Base-by-base conservation (phyloP, 1,140 invertebrate species). In the Thalassaphorura encarpata region DNA sequence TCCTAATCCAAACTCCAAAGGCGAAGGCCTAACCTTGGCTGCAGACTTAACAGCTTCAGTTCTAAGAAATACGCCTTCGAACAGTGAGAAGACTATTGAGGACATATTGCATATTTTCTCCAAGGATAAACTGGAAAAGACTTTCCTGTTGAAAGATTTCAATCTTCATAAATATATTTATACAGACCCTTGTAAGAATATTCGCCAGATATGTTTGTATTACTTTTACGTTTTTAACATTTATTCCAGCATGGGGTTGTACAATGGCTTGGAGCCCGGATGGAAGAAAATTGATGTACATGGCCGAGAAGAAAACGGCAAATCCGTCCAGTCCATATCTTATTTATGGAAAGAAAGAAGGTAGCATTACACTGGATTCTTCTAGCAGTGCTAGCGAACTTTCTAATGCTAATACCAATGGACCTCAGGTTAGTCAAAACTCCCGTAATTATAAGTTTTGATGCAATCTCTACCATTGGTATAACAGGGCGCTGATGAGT, bases 71-170 rank as follows among this genome's bases (percentile, higher is more conserved):
- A n/a, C n/a, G n/a, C n/a, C n/a, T n/a, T n/a, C n/a, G n/a, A n/a
- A n/a, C n/a, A n/a, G n/a, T n/a, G n/a, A n/a, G n/a, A n/a, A n/a
- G n/a, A n/a, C n/a, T n/a, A n/a, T n/a, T n/a, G n/a, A n/a, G n/a
- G n/a, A n/a, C n/a, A n/a, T n/a, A n/a, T n/a, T 87, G 6, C 83
- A 86, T 73, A 78, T 87, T 42, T 87, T 83, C 83, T 73, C 77
- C 55, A 71, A 75, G 36, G 69, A 73, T 11, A 72, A 71, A 28
- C 63, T 83, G 11, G 64, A 75, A 0, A 77, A 80, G 67, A 77
- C 77, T 61, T 79, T 83, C 52, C 82, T 86, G 67, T 71, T 87
- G 6, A 73, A 73, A 5, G 76, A 78, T 19, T 69, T 84, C n/a
- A 82, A 87, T 66, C 69, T 80, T 1, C 85, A 87, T 71, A 83